Base-by-base conservation (phyloP, 2,888 invertebrate species). In the Rhagonycha lutea region DNA sequence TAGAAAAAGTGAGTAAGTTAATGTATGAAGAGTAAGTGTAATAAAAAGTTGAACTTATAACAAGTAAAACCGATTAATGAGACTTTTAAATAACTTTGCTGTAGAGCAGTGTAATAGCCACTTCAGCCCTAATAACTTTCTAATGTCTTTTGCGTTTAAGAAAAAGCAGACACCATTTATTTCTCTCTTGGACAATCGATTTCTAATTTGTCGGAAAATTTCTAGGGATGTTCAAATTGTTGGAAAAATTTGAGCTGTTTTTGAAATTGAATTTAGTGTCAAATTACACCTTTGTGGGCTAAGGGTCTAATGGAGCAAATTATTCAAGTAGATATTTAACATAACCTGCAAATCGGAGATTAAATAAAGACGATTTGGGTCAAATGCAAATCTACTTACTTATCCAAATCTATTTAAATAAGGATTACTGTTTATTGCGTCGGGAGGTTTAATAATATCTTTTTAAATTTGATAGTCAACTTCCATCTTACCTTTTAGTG, bases 41-140 rank as follows among this genome's bases (percentile, higher is more conserved):
- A 70, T 62, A 32, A 14, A 24, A 61, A 62, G 62, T 26, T 14
- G 14, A 32, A 18, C 12, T 62, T 65, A 70, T 18, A 70, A 62
- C 32, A 69, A 74, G 73, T 76, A 70, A 70, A 73, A 47, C 60
- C 62, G 70, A 68, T 73, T 73, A 76, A 76, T 76, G 76, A 73
- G 68, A 73, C 62, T 76, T 76, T 76, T 76, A 76, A 76, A 76
- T 76, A 70, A 69, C 76, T 73, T 76, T 70, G 73, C 29, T 73
- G 69, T 70, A 73, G 73, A 76, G 73, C 70, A 73, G 68, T 73
- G 73, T 73, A 76, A 76, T 73, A 67, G 72, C 76, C 73, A 73
- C 73, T 76, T 73, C 70, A 76, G 73, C 73, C 70, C 72, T 76
- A 76, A 76, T 76, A 76, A 70, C 76, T 61, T 68, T 69, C 73